phyloP scores from a whole-genome alignment of 2,113 vertebrate genomes.

The Zosterops japonicus region DNA sequence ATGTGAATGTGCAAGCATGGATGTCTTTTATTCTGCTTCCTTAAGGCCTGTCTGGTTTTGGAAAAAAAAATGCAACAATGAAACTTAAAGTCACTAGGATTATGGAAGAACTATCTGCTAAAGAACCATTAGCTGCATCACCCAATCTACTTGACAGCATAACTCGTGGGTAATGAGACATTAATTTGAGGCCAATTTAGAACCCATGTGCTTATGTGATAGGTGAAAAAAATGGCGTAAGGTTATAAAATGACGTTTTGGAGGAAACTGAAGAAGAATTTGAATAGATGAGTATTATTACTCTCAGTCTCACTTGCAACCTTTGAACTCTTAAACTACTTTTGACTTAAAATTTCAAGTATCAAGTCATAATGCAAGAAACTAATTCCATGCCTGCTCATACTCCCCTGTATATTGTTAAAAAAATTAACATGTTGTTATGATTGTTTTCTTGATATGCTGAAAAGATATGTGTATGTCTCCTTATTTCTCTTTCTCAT shows the following conservation, averaged over 20 bases:
- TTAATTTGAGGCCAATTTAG: neutral
- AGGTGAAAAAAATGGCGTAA: neutral
- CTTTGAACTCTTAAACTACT: neutral
- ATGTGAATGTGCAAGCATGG: neutral
- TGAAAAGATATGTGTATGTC: rapidly evolving
- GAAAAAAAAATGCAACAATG: neutral
- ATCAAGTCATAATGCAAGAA: neutral
- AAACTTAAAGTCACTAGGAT: neutral
- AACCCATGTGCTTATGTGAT: neutral
- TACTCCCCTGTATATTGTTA: neutral
- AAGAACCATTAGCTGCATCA: neutral
- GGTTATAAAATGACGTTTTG: neutral
- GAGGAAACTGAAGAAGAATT: neutral
- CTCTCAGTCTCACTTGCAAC: neutral
- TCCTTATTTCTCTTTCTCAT: neutral
- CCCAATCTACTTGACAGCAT: neutral
- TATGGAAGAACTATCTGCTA: neutral
- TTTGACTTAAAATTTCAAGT: neutral
- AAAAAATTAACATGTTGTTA: neutral
- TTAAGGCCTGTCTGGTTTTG: neutral
- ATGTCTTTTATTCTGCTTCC: slow-evolving; percentile 1
- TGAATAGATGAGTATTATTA: neutral
- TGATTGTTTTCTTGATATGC: neutral
- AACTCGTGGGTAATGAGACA: neutral
- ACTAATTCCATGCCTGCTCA: neutral